Percentiles rank a stretch among this genome's conserved stretches.
phyloP scores from a whole-genome alignment of 2,113 vertebrate species.

The Toxotes jaculatrix region DNA sequence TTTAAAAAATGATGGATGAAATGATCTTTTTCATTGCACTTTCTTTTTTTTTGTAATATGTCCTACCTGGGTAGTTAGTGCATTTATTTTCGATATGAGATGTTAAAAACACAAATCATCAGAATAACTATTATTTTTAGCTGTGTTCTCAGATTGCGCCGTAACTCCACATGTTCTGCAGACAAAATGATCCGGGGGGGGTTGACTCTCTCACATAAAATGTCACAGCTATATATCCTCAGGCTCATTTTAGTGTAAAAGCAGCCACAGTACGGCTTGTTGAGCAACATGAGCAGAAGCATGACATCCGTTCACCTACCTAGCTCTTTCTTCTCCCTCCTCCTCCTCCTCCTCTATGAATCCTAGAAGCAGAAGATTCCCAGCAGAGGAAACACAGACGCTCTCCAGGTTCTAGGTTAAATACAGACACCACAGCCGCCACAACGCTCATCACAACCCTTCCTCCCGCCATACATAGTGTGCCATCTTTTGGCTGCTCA shows the following conservation, averaged over 20 bases:
- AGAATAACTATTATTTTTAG: constrained; percentile 56
- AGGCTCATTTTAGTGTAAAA: constrained; percentile 70
- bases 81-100: constrained; percentile 57
- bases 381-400: constrained; percentile 75
- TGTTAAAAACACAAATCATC: constrained; percentile 62
- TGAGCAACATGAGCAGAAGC: constrained; percentile 70
- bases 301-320: constrained; percentile 74
- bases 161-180: constrained; percentile 56
- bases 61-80: constrained; percentile 48
- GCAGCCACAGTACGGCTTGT: constrained; percentile 63
- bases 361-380: constrained; percentile 75
- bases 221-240: constrained; percentile 73
- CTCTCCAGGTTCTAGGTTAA: constrained; percentile 80
- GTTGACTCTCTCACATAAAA: constrained; percentile 50
- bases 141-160: constrained; percentile 31
- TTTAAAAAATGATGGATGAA: constrained; percentile 66
- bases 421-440: constrained; percentile 73
- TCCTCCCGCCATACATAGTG: constrained; percentile 78
- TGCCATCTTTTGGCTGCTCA: constrained; percentile 82
- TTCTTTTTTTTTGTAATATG: constrained; percentile 35
- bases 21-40: constrained; percentile 51
- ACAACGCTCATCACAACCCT: constrained; percentile 14
- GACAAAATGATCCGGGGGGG: constrained; percentile 49
- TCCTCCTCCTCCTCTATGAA: constrained; percentile 60
- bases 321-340: constrained; percentile 60